phyloP scores from a whole-genome alignment of 1,140 invertebrate genomes.

The Hypothenemus hampei region DNA sequence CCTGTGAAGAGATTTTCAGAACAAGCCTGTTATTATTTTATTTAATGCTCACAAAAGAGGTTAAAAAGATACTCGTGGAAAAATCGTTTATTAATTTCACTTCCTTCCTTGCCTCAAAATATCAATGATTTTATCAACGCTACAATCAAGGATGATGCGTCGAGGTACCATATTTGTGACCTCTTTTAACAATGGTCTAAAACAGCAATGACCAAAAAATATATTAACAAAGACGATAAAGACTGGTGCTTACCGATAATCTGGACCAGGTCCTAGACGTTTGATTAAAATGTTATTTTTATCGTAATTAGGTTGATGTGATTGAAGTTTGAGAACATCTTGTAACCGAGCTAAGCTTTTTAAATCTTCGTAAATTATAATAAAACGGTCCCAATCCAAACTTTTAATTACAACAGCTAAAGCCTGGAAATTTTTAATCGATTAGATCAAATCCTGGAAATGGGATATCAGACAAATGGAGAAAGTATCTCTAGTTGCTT shows the following conservation, averaged over 20 bases:
- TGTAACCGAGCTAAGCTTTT: conserved; percentile 75
- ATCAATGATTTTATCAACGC: conserved; percentile 56
- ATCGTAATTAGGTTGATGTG: conserved; percentile 42
- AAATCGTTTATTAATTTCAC: conserved; percentile 69
- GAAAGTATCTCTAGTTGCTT: no score
- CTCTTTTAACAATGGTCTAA: conserved; percentile 70
- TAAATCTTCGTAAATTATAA: conserved; percentile 78
- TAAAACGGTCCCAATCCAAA: conserved; percentile 74
- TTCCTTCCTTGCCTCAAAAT: conserved; percentile 75
- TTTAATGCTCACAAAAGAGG: conserved; percentile 45
- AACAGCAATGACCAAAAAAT: not conserved
- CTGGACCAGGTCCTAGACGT: conserved; percentile 55
- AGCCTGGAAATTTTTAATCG: conserved; percentile 45
- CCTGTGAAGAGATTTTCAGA: conserved; percentile 23
- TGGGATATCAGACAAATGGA: not conserved
- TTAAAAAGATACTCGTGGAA: conserved; percentile 58
- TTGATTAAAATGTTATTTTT: conserved; percentile 55
- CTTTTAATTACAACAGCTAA: conserved; percentile 66
- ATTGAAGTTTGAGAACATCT: conserved; percentile 69
- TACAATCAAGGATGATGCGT: conserved; percentile 76
- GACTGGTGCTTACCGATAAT: conserved; percentile 57
- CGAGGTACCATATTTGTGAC: conserved; percentile 63
- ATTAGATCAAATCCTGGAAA: conserved; percentile 4
- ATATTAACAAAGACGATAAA: conserved; percentile 45
- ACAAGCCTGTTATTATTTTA: not conserved